Conservation (phyloP, 2,113 vertebrate genomes). For the Passer domesticus region DNA sequence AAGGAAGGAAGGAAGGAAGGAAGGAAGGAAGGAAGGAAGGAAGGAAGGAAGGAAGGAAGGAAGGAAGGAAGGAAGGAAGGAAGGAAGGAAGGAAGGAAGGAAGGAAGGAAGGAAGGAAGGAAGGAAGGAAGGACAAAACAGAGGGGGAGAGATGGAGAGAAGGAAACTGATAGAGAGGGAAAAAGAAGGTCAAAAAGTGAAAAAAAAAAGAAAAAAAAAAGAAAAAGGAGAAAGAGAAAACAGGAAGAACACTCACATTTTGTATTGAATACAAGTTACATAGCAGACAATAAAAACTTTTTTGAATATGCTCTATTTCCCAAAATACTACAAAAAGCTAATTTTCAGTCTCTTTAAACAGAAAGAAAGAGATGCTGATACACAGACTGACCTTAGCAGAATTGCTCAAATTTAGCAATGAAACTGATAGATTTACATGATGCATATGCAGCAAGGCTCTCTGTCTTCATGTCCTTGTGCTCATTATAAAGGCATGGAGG, state of each 20-base stretch:
- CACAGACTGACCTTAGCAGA: constrained; percentile 36
- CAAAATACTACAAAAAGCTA: constrained; percentile 1
- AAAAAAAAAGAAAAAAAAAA: background rate
- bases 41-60: background rate
- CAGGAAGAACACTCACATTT: background rate
- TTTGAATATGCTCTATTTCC: background rate
- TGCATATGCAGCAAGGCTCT: constrained; percentile 56
- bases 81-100: background rate
- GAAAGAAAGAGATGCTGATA: background rate
- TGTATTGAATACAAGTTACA: background rate
- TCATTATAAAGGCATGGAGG: constrained; percentile 69
- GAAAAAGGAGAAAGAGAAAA: background rate
- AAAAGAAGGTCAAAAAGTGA: too few relatives aligned
- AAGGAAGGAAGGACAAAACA: background rate
- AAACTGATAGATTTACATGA: constrained; percentile 69
- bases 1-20: background rate
- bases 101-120: background rate
- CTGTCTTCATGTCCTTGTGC: constrained; percentile 57
- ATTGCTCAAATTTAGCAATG: constrained; percentile 64
- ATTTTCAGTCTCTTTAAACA: constrained; percentile 14
- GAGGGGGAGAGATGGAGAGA: fast-evolving
- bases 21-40: background rate
- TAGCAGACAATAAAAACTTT: background rate
- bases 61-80: background rate
- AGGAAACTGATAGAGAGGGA: fast-evolving